Conservation (phyloP, 2,113 vertebrate species). For the Sigmodon hispidus region DNA sequence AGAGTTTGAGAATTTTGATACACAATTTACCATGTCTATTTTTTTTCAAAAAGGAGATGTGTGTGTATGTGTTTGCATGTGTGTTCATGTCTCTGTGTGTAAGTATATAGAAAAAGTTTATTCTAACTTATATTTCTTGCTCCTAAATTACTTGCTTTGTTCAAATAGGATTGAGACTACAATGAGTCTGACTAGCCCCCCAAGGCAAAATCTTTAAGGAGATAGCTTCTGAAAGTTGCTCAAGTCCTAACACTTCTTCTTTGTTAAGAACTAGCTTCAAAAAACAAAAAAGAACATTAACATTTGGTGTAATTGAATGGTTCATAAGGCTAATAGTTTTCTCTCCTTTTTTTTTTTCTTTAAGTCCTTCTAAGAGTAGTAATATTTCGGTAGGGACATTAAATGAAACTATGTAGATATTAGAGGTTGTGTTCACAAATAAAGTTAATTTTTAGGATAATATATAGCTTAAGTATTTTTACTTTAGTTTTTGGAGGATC, state of each 20-base stretch:
- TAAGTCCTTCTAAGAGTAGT: neutral
- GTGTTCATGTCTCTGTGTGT: neutral
- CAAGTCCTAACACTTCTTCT: neutral
- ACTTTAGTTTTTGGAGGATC: neutral
- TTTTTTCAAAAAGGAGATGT: neutral
- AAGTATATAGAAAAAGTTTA: neutral
- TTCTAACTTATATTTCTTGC: neutral
- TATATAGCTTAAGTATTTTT: neutral
- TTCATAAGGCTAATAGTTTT: neutral
- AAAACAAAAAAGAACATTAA: neutral
- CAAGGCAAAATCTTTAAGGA: neutral
- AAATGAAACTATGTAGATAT: neutral
- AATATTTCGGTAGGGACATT: neutral
- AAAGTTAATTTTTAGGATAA: neutral
- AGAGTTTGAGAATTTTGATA: neutral
- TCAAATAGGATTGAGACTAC: neutral
- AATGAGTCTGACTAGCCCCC: neutral
- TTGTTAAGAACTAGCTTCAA: neutral
- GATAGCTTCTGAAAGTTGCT: neutral
- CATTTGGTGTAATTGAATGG: neutral
- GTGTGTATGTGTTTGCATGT: neutral
- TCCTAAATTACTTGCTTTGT: neutral
- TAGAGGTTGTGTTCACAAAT: conserved; percentile 11
- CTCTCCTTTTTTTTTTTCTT: neutral
- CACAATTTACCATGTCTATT: neutral